These are phyloP conservation scores for Chionomys nivalis DNA, from an alignment of 2,113 vertebrate species.

Conservation along the genomic window DNA sequence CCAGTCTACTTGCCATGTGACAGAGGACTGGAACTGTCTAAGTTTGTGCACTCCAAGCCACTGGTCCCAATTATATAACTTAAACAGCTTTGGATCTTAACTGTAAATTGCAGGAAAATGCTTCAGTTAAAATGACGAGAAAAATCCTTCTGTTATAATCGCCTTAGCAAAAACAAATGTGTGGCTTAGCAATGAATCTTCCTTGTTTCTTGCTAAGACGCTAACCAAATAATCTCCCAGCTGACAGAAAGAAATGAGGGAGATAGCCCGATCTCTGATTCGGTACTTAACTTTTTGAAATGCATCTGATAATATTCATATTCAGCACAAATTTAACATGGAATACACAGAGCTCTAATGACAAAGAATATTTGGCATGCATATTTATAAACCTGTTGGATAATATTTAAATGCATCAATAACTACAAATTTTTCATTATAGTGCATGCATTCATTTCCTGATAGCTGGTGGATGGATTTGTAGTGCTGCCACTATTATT, in stretches of 20 bases:
- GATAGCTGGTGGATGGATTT: constrained; percentile 39
- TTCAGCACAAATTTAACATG: constrained; percentile 43
- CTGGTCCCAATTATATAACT: constrained; percentile 27
- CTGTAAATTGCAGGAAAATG: background rate
- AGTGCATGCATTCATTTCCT: constrained; percentile 2
- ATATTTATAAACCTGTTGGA: constrained; percentile 51
- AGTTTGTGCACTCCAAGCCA: background rate
- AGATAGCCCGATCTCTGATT: constrained; percentile 51
- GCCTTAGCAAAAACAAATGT: constrained; percentile 52
- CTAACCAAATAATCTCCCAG: constrained; percentile 46
- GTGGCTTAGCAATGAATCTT: background rate
- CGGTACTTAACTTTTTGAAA: constrained; percentile 31
- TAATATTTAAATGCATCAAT: constrained; percentile 56
- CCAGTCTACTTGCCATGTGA: background rate
- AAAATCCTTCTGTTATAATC: constrained; percentile 38
- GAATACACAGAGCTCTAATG: constrained; percentile 15
- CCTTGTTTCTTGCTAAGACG: constrained; percentile 41
- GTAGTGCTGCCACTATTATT: constrained; percentile 46
- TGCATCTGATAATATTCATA: constrained; percentile 33
- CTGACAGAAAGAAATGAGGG: constrained; percentile 37
- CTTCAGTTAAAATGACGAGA: background rate
- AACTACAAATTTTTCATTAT: constrained; percentile 52
- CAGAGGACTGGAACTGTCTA: background rate
- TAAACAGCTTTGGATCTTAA: constrained; percentile 24
- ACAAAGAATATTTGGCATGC: background rate